These are phyloP conservation scores for Sarcoramphus papa DNA, from an alignment of 2,797 vertebrate genomes.

Conservation along the genomic window DNA sequence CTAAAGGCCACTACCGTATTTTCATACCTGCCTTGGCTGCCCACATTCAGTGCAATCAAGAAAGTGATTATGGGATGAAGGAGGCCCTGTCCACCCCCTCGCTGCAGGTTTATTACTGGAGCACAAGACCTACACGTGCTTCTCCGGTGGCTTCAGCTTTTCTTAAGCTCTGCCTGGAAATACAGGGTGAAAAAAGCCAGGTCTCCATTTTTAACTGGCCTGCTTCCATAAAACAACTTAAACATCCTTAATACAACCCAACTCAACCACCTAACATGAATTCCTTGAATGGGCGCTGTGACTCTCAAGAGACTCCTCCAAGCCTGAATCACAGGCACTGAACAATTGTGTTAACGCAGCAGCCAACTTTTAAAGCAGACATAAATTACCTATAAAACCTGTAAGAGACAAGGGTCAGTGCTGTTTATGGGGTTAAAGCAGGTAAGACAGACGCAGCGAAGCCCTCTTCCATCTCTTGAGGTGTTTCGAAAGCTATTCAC, in stretches of 20 bases:
- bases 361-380: neutral
- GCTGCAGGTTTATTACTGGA: neutral
- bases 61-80: neutral
- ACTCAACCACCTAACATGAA: neutral
- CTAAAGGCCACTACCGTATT: neutral
- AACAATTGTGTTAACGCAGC: neutral
- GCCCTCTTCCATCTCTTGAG: neutral
- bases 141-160: neutral
- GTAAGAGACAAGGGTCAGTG: neutral
- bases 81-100: neutral
- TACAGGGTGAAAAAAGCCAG: neutral
- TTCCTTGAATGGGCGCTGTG: neutral
- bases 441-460: neutral
- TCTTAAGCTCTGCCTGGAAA: neutral
- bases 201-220: neutral
- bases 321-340: fast-evolving
- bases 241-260: neutral
- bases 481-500: neutral
- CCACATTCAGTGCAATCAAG: neutral
- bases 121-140: neutral
- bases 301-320: neutral
- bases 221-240: neutral
- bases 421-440: neutral
- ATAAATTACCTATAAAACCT: neutral
- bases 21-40: neutral